These are phyloP conservation scores for Drosophila tropicalis DNA, from an alignment of 1,140 invertebrate genomes.

Conservation along the genomic window DNA sequence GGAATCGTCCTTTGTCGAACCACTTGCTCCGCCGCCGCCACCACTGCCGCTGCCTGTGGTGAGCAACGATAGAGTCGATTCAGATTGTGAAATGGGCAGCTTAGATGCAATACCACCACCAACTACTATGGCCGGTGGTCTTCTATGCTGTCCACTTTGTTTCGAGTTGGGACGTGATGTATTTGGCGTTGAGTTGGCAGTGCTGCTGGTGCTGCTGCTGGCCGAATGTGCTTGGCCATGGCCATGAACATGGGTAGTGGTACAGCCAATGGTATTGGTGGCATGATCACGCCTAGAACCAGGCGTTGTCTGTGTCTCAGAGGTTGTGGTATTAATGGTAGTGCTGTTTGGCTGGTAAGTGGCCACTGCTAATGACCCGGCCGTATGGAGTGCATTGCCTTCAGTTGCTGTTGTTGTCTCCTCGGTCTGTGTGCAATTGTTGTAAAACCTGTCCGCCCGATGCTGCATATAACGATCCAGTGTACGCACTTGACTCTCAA, in stretches of 20 bases:
- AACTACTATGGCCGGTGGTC: slow-evolving; percentile 20
- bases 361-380: not conserved
- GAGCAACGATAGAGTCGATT: slow-evolving; percentile 72
- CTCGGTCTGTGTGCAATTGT: slow-evolving; percentile 81
- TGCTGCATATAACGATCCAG: slow-evolving; percentile 76
- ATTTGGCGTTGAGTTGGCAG: slow-evolving; percentile 84
- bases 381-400: not conserved
- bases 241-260: slow-evolving; percentile 68
- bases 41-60: slow-evolving; percentile 27
- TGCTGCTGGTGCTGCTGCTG: slow-evolving; percentile 84
- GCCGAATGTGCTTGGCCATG: slow-evolving; percentile 64
- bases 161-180: slow-evolving; percentile 80
- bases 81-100: slow-evolving; percentile 79
- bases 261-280: slow-evolving; percentile 78
- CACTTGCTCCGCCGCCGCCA: slow-evolving; percentile 20
- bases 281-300: slow-evolving; percentile 67
- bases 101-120: slow-evolving; percentile 50
- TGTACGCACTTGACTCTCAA: slow-evolving; percentile 83
- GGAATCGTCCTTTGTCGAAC: slow-evolving; percentile 86
- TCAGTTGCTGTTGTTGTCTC: slow-evolving; percentile 39
- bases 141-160: slow-evolving; percentile 66
- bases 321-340: slow-evolving; percentile 32
- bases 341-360: not conserved
- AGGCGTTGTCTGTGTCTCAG: slow-evolving; percentile 44
- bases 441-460: slow-evolving; percentile 68